Base-by-base conservation (phyloP, 2,113 vertebrate species). In the Trogon surrucura region DNA sequence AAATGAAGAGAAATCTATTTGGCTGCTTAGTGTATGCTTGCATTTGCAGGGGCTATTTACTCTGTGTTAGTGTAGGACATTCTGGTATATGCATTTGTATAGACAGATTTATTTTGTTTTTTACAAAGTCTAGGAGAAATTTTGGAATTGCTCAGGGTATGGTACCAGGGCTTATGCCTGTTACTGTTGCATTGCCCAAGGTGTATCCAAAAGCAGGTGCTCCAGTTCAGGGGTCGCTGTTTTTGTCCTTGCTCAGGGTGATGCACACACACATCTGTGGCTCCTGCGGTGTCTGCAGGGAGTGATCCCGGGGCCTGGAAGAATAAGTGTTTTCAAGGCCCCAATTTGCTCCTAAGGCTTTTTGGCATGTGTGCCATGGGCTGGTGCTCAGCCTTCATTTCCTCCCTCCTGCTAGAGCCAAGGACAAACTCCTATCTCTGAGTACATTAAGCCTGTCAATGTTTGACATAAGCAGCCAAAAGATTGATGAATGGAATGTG, bases 401-500 rank as follows among this genome's bases (percentile, higher is more conserved):
- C 94, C 91, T 95, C 57, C 84, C 80, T 91, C 73, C 70, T 89
- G 34, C 53, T 91, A 65, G 61, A 92, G 77, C 86, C 80, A 92
- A 96, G 94, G 89, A 94, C 91, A 82, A 88, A 58, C 71, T 93
- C 44, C 44, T 90, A 2, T 62, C 78, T 96, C 88, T 93, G 85
- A 80, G 58, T 94, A 48, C 26, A 78, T 95, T 92, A 89, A 89
- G 85, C 47, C 41, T 88, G 95, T 91, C 93, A 88, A 82, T 91
- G 94, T 93, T 91, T 96, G 94, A 96, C 93, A 94, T 50, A 65
- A 87, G 70, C 70, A 96, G 30, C 58, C 54, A 53, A 81, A 86
- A 95, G 94, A 89, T 7, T 91, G 94, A 96, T 94, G 89, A 91
- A 89, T 65, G 45, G 89, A 92, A 89, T 77, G 74, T 54, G 89